Conservation (phyloP, 2,113 vertebrate species). For the Lipotes vexillifer region DNA sequence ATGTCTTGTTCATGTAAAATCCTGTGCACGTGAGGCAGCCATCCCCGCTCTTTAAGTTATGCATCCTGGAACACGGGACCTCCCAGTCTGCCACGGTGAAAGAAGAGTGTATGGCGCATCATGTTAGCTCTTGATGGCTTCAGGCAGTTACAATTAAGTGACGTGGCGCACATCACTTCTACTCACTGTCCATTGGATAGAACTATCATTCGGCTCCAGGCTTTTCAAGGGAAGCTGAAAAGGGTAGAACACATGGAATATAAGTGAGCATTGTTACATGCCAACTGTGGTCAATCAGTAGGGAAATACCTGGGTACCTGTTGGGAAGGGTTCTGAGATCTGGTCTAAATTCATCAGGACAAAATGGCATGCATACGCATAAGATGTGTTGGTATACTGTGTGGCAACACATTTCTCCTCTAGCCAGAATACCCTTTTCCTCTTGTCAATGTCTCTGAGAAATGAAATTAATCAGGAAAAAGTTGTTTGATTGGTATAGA, state of each 20-base stretch:
- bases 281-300: neutral
- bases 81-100: neutral
- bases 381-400: neutral
- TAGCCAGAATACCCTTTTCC: neutral
- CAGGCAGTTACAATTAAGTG: neutral
- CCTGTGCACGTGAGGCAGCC: neutral
- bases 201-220: neutral
- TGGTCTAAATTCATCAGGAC: neutral
- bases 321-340: neutral
- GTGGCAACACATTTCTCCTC: neutral
- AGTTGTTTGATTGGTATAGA: neutral
- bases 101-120: neutral
- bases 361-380: rapidly evolving
- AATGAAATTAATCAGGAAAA: neutral
- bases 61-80: too few species aligned
- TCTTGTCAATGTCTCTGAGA: neutral
- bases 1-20: neutral
- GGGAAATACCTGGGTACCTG: neutral
- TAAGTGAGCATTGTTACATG: neutral
- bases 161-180: neutral
- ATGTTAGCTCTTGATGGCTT: neutral
- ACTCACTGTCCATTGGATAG: neutral
- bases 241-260: neutral
- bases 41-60: neutral
- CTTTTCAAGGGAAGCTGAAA: neutral